These are phyloP conservation scores for Huso huso DNA, from an alignment of 2,797 vertebrate genomes.

Conservation along the genomic window DNA sequence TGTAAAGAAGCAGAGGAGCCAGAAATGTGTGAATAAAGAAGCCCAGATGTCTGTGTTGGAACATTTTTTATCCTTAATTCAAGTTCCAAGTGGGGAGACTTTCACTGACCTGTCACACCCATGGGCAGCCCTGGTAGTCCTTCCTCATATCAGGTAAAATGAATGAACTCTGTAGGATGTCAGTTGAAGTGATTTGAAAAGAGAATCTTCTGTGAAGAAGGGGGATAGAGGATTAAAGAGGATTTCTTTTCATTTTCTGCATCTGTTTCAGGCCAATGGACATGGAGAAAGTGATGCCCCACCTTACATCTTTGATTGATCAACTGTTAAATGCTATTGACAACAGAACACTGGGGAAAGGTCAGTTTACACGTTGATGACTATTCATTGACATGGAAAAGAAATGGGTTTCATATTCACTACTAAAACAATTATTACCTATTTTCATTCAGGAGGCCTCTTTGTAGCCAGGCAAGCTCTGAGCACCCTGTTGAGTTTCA, in stretches of 20 bases:
- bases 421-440: neutral
- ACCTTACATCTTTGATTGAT: slow-evolving; percentile 57
- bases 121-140: slow-evolving; percentile 80
- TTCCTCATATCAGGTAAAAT: slow-evolving; percentile 84
- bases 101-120: slow-evolving; percentile 63
- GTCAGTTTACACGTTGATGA: slow-evolving; percentile 47
- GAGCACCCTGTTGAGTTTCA: slow-evolving; percentile 80
- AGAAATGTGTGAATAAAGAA: slow-evolving; percentile 26
- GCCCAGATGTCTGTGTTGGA: slow-evolving; percentile 54
- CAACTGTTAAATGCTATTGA: slow-evolving; percentile 63
- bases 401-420: neutral
- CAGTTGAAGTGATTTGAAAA: too few species aligned
- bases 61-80: slow-evolving; percentile 68
- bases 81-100: slow-evolving; percentile 36
- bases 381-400: neutral
- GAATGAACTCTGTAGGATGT: neutral
- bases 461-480: slow-evolving; percentile 85
- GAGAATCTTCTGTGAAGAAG: too few species aligned
- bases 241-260: neutral
- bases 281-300: slow-evolving; percentile 49
- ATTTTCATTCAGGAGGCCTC: slow-evolving; percentile 57
- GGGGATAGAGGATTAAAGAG: too few species aligned
- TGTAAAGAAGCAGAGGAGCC: slow-evolving; percentile 34
- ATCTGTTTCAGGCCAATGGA: slow-evolving; percentile 64
- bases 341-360: slow-evolving; percentile 58